These are phyloP conservation scores for Rhagoletis pomonella DNA, from an alignment of 1,140 invertebrate genomes.

Conservation along the genomic window DNA sequence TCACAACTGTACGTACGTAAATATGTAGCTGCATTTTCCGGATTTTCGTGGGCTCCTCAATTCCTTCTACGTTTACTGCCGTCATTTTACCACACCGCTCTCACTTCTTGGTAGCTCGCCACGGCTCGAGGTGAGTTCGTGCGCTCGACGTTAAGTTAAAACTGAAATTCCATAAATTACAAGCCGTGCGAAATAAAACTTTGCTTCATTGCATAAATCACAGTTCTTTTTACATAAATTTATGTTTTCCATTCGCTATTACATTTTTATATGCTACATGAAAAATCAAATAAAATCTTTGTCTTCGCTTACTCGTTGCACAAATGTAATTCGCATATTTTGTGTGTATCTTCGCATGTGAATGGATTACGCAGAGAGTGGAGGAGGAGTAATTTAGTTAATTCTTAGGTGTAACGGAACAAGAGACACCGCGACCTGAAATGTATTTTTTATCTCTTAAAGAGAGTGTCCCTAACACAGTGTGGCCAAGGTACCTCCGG, in stretches of 20 bases:
- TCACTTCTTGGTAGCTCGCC: too few species aligned
- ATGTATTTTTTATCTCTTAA: too few species aligned
- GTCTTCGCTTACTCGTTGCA: not conserved
- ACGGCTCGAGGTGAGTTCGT: not conserved
- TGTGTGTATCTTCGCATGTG: too few species aligned
- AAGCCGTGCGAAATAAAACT: slow-evolving; percentile 58
- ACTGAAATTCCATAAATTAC: slow-evolving; percentile 58
- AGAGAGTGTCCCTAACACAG: too few species aligned
- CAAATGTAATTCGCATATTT: not conserved
- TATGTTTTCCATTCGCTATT: slow-evolving; percentile 56
- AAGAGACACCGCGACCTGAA: too few species aligned
- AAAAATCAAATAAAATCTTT: not conserved
- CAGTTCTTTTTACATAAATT: slow-evolving; percentile 59
- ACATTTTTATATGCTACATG: slow-evolving; percentile 25
- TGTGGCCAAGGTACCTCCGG: too few species aligned
- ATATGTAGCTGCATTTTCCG: not conserved
- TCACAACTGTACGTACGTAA: not conserved
- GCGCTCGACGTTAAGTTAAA: slow-evolving; percentile 51
- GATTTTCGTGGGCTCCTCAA: not conserved
- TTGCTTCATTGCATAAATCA: slow-evolving; percentile 57
- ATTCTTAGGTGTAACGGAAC: too few species aligned
- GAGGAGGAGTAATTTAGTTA: too few species aligned
- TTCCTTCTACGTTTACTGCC: slow-evolving; percentile 1
- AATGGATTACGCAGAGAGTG: too few species aligned
- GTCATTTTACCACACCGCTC: not conserved